Conservation (phyloP, 2,113 vertebrate species). For the Stictonetta naevosa region DNA sequence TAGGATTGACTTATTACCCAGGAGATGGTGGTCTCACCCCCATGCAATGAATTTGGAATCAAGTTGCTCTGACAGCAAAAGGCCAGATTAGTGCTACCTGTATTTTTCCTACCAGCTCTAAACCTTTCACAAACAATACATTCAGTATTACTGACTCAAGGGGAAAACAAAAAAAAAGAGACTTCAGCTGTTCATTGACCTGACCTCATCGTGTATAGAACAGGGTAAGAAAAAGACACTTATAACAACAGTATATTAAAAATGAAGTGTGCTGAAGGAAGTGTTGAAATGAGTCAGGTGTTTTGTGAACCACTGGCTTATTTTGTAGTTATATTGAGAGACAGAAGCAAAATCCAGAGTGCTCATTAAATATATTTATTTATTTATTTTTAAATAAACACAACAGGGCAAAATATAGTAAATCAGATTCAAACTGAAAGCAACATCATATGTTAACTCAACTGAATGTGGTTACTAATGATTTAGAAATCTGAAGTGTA, state of each 20-base stretch:
- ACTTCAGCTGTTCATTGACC: slow-evolving; percentile 18
- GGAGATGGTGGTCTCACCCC: slow-evolving; percentile 27
- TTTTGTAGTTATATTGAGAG: neutral
- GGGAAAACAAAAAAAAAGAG: slow-evolving; percentile 7
- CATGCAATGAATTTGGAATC: slow-evolving; percentile 40
- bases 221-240: neutral
- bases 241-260: slow-evolving; percentile 24
- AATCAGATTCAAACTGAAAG: neutral
- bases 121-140: slow-evolving; percentile 54
- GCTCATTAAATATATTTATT: neutral
- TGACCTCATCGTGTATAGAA: neutral
- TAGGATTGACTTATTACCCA: slow-evolving; percentile 55
- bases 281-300: neutral
- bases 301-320: neutral
- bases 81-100: slow-evolving; percentile 47
- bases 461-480: neutral
- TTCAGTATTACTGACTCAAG: slow-evolving; percentile 31
- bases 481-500: neutral
- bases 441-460: neutral
- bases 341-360: neutral
- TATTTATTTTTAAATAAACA: neutral
- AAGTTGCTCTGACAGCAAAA: slow-evolving; percentile 58
- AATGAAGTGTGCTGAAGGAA: slow-evolving; percentile 10
- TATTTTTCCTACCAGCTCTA: slow-evolving; percentile 35
- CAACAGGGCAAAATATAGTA: neutral